Percentiles rank a stretch among this genome's conserved stretches.
Evolutionary conservation across 2,797 vertebrate genomes (phyloP).

Genomic region (Chromis chromis): DNA sequence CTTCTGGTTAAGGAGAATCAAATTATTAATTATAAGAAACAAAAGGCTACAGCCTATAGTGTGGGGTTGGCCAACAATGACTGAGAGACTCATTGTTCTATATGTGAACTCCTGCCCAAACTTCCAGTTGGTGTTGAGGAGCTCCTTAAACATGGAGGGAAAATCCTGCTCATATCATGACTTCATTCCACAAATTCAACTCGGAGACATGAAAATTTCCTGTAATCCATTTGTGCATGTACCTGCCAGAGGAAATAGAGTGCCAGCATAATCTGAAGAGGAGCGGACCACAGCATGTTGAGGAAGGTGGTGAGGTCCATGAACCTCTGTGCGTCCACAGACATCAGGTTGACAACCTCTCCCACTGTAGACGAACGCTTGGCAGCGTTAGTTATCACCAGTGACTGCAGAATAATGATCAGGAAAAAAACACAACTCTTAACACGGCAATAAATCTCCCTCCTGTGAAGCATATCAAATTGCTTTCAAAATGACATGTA

Average conservation of each 20-base stretch:
- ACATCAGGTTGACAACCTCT: slow-evolving; percentile 97
- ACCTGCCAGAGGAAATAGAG: slow-evolving; percentile 98
- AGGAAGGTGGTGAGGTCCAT: slow-evolving; percentile 92
- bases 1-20: background rate
- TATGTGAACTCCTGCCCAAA: background rate
- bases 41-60: background rate
- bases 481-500: background rate
- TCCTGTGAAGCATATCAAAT: background rate
- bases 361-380: slow-evolving; percentile 93
- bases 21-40: background rate
- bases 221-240: background rate
- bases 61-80: background rate
- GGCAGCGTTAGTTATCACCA: slow-evolving; percentile 93
- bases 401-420: slow-evolving; percentile 80
- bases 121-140: background rate
- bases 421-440: background rate
- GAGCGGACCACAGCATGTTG: slow-evolving; percentile 96
- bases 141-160: background rate
- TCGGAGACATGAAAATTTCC: background rate
- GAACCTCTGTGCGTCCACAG: slow-evolving; percentile 95
- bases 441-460: background rate
- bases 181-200: background rate
- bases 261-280: slow-evolving; percentile 93
- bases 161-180: background rate
- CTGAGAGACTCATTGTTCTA: background rate